phyloP scores from a whole-genome alignment of 1,140 invertebrate species.

The Andricus grossulariae region DNA sequence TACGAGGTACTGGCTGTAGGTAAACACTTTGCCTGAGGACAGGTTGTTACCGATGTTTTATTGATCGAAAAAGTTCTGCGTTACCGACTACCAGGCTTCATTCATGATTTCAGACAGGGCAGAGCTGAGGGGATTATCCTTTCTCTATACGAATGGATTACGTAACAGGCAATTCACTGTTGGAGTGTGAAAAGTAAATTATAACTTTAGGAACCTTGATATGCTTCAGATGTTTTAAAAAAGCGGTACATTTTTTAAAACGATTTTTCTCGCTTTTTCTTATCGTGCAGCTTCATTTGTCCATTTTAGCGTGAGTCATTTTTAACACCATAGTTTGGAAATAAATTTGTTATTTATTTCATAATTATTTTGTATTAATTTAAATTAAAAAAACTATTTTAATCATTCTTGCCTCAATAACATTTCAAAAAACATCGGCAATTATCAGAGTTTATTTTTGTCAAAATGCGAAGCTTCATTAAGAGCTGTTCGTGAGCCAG shows the following conservation, averaged over 20 bases:
- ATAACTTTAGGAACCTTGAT: too few relatives aligned
- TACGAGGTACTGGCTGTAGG: not conserved
- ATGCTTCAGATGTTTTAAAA: too few relatives aligned
- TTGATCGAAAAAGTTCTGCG: not conserved
- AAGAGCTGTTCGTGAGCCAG: too few relatives aligned
- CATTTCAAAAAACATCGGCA: too few relatives aligned
- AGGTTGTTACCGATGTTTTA: constrained; percentile 14
- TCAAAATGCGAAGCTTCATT: too few relatives aligned
- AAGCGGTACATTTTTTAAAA: too few relatives aligned
- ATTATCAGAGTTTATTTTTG: too few relatives aligned
- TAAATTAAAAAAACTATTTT: too few relatives aligned
- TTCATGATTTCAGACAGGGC: constrained; percentile 1
- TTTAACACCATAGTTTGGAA: not conserved
- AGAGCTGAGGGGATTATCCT: constrained; percentile 12
- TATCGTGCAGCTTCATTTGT: too few relatives aligned
- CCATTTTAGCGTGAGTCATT: too few relatives aligned
- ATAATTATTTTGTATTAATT: not conserved
- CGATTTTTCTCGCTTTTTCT: too few relatives aligned
- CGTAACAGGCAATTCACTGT: not conserved
- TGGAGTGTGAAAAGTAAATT: not conserved
- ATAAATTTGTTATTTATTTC: not conserved
- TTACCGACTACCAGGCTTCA: constrained; percentile 22
- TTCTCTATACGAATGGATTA: not conserved
- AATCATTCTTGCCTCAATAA: too few relatives aligned
- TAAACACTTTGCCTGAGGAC: not conserved